A percentile compares a stretch with the other conserved stretches of the same genome.
Evolutionary conservation across 1,140 invertebrate species (phyloP).

Genomic region (Aradophagus sp.): DNA sequence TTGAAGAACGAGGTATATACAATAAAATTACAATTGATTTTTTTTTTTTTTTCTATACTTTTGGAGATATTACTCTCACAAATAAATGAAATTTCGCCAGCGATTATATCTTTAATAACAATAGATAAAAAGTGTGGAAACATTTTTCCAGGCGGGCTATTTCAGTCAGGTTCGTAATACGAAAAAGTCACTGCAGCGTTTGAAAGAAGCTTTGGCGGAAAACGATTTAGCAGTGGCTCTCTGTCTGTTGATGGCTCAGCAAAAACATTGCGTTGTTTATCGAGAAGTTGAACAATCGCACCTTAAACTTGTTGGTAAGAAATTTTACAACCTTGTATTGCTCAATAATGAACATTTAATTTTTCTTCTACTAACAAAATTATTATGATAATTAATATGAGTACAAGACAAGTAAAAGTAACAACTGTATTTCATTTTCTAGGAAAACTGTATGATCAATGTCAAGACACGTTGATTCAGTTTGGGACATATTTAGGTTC

Average conservation of each 20-base stretch:
- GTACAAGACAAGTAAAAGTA: too few species aligned
- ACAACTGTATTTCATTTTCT: too few species aligned
- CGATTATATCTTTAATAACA: too few species aligned
- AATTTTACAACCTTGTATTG: slow-evolving; percentile 1
- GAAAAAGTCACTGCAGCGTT: slow-evolving; percentile 94
- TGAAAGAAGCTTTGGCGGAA: slow-evolving; percentile 95
- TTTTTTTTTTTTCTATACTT: too few species aligned
- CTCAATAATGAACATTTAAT: slow-evolving; percentile 2
- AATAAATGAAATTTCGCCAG: too few species aligned
- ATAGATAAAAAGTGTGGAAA: too few species aligned
- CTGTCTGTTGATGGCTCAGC: slow-evolving; percentile 96
- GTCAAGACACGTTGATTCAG: slow-evolving; percentile 98
- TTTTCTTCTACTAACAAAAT: slow-evolving; percentile 5
- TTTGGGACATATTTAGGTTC: slow-evolving; percentile 97
- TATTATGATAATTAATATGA: background rate
- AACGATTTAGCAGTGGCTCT: slow-evolving; percentile 94
- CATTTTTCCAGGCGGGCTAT: slow-evolving; percentile 86
- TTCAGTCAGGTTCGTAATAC: slow-evolving; percentile 98
- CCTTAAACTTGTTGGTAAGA: slow-evolving; percentile 88
- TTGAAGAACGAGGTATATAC: slow-evolving; percentile 92
- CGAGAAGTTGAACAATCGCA: slow-evolving; percentile 90
- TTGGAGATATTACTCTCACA: too few species aligned
- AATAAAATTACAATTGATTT: too few species aligned
- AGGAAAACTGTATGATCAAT: slow-evolving; percentile 86
- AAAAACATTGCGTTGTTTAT: slow-evolving; percentile 94